These are phyloP conservation scores for Carpatolechia fugitivella DNA, from an alignment of 2,888 invertebrate species.

Conservation along the genomic window DNA sequence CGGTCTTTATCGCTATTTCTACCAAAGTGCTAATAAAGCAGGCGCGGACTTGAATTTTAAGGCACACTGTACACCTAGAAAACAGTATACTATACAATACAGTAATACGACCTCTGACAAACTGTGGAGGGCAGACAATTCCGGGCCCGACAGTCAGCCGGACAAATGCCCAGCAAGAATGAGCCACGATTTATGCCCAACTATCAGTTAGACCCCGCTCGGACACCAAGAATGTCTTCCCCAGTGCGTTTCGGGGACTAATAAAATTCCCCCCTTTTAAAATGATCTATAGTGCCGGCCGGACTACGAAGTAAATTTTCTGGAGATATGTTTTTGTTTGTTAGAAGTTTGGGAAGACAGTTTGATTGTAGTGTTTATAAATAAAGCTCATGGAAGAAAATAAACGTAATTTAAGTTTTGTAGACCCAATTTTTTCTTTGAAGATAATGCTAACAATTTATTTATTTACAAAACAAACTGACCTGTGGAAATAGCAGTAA, in stretches of 20 bases:
- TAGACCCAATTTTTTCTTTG: too few relatives aligned
- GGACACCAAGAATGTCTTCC: slow-evolving; percentile 45
- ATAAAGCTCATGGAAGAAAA: too few relatives aligned
- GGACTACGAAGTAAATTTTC: background rate
- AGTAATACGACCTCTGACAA: slow-evolving; percentile 34
- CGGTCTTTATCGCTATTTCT: too few relatives aligned
- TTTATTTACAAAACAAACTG: too few relatives aligned
- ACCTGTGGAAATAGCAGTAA: too few relatives aligned
- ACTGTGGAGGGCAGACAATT: slow-evolving; percentile 40
- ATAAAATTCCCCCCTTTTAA: slow-evolving; percentile 17
- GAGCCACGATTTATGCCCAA: slow-evolving; percentile 53
- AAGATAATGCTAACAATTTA: too few relatives aligned
- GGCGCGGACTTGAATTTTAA: too few relatives aligned
- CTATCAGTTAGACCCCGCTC: slow-evolving; percentile 53
- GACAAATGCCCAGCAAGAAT: slow-evolving; percentile 63
- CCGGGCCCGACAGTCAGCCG: slow-evolving; percentile 39
- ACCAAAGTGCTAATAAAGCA: too few relatives aligned
- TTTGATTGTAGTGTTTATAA: background rate
- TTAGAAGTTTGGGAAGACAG: background rate
- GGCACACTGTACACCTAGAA: too few relatives aligned
- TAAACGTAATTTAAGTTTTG: too few relatives aligned
- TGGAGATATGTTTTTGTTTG: background rate
- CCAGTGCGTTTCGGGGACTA: slow-evolving; percentile 15
- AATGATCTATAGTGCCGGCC: slow-evolving; percentile 9
- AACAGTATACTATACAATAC: too few relatives aligned